These are phyloP conservation scores for Henricia sp. DNA, from an alignment of 53 echinoderm and acorn worm genomes.

Conservation along the genomic window DNA sequence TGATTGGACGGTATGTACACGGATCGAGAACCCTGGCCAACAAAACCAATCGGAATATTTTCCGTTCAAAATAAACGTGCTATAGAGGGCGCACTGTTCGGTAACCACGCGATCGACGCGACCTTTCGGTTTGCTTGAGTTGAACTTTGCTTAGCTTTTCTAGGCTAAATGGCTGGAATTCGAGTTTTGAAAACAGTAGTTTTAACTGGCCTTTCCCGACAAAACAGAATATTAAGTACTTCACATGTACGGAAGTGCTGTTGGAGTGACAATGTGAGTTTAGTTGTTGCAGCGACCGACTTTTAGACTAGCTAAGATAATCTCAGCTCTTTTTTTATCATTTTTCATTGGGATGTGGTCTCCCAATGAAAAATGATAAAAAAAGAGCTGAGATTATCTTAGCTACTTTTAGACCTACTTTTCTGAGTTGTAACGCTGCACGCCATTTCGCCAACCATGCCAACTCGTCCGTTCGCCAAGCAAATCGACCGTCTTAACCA, in stretches of 20 bases:
- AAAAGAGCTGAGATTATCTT: background rate
- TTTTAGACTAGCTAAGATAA: no score
- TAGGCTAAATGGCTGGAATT: conserved; percentile 20
- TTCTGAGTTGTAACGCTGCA: background rate
- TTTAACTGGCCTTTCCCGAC: background rate
- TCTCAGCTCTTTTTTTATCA: background rate
- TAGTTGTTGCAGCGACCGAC: background rate
- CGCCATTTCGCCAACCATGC: background rate
- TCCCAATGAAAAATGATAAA: background rate
- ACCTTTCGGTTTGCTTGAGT: no score
- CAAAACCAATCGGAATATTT: no score
- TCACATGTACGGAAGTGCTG: background rate
- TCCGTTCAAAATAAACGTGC: no score
- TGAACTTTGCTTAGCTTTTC: background rate
- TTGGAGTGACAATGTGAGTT: conserved; percentile 37
- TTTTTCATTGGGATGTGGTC: background rate
- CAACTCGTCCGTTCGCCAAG: background rate
- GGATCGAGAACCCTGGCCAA: no score
- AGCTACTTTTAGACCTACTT: background rate
- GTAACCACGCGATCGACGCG: no score
- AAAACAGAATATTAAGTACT: conserved; percentile 1
- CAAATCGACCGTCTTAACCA: no score
- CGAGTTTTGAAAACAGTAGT: conserved; percentile 5
- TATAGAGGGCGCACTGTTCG: no score
- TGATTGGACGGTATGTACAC: no score